Percentiles rank a stretch among this genome's conserved stretches.
These are phyloP conservation scores for Poicephalus meyeri DNA, from an alignment of 2,113 vertebrate species.

Conservation along the genomic window DNA sequence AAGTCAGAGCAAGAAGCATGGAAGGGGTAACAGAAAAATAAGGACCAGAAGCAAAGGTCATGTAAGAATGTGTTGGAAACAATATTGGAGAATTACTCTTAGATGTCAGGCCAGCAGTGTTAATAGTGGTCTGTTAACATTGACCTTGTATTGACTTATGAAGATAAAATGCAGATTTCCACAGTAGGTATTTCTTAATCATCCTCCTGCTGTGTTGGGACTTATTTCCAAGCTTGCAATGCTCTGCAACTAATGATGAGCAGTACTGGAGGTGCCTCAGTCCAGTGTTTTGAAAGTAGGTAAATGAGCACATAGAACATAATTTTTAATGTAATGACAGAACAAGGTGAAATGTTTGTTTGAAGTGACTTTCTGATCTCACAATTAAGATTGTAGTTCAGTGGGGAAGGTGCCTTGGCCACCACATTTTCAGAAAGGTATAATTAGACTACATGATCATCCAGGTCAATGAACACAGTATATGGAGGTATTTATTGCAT, in stretches of 20 bases:
- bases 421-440: neutral
- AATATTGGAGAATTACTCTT: neutral
- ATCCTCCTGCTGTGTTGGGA: neutral
- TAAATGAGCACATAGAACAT: neutral
- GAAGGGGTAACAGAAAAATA: neutral
- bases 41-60: rapidly evolving
- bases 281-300: neutral
- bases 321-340: neutral
- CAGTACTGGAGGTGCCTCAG: neutral
- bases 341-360: neutral
- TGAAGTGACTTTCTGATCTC: neutral
- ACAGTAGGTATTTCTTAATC: neutral
- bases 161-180: neutral
- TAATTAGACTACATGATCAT: neutral
- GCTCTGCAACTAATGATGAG: neutral
- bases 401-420: neutral
- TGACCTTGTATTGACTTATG: neutral
- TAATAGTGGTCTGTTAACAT: neutral
- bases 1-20: neutral
- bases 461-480: neutral
- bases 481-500: neutral
- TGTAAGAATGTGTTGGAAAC: neutral
- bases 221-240: neutral
- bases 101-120: neutral
- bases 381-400: neutral